Evolutionary conservation across 2,888 invertebrate species (phyloP).

Genomic region (Drosophila anomelani): DNA sequence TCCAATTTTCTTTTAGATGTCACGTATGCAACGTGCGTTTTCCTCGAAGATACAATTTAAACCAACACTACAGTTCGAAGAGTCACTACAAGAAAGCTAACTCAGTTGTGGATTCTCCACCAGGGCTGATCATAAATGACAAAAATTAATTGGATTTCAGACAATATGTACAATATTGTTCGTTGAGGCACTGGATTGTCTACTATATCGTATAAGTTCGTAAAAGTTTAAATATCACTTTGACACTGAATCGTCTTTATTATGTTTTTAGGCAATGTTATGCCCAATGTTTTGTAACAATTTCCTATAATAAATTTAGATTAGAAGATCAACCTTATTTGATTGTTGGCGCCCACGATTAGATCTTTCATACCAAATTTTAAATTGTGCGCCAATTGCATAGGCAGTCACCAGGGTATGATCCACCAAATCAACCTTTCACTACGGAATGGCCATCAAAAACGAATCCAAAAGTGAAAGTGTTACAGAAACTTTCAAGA

Average conservation of each 20-base stretch:
- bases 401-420: slow-evolving; percentile 4
- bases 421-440: not conserved
- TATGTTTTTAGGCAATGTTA: not conserved
- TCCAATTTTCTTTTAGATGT: slow-evolving; percentile 15
- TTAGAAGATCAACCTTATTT: not conserved
- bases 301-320: not conserved
- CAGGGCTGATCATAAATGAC: no score
- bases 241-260: not conserved
- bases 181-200: slow-evolving; percentile 1
- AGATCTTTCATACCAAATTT: not conserved
- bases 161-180: not conserved
- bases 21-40: slow-evolving; percentile 15
- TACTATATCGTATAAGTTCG: not conserved
- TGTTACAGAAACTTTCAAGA: not conserved
- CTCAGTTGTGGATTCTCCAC: not conserved
- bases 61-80: slow-evolving; percentile 6
- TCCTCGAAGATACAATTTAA: slow-evolving; percentile 1
- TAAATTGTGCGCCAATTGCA: not conserved
- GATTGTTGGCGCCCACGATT: not conserved
- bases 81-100: slow-evolving; percentile 1
- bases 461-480: slow-evolving; percentile 6
- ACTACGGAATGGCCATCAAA: not conserved
- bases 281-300: not conserved
- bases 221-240: not conserved
- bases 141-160: not conserved